Evolutionary conservation across 2,888 invertebrate species (phyloP), one percentile per base, ranked within the genome.

Genomic region (Scelioninae gen. 2): DNA sequence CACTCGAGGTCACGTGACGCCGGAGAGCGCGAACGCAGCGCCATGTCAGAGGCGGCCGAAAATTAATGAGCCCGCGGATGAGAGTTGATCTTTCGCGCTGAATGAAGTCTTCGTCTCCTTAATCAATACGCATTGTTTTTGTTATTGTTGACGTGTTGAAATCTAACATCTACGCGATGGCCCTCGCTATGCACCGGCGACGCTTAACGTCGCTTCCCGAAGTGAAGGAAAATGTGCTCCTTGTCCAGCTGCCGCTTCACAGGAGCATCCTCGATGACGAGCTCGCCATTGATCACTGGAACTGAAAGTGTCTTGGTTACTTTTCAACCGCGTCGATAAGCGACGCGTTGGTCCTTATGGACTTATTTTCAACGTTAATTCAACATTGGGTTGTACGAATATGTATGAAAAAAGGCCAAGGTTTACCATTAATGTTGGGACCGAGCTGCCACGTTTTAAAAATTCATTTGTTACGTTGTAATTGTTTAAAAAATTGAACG

Each of bases 221-320:
- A 96, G 82, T 95, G 92, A 80, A 96, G 90, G 88, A 96, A 96
- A 63, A 95, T 94, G 87, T 96, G 96, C 81, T 95, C 95, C 50
- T 95, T 93, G 87, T 96, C 95, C 5, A 72, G 48, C 83, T 95
- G 95, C 74, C 95, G 90, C 87, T 95, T 95, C 81, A 91, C 91
- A 76, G 92, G 93, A 76, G 90, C 90, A 87, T 92, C 91, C 57
- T 84, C 82, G 53, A 85, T 79, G n/a, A 83, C 85, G 45, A 83
- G 81, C 71, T 81, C 83, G 45, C 85, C 85, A 45, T 79, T 82
- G 22, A 84, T 75, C 39, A 84, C 84, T 83, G 83, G 74, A 82
- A 83, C 81, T 81, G 69, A 63, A 61, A 70, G 52, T 33, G 1
- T 0, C n/a, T n/a, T n/a, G n/a, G n/a, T n/a, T n/a, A n/a, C n/a